Base-by-base conservation (phyloP, 2,797 vertebrate genomes). In the Bradypodion ventrale region DNA sequence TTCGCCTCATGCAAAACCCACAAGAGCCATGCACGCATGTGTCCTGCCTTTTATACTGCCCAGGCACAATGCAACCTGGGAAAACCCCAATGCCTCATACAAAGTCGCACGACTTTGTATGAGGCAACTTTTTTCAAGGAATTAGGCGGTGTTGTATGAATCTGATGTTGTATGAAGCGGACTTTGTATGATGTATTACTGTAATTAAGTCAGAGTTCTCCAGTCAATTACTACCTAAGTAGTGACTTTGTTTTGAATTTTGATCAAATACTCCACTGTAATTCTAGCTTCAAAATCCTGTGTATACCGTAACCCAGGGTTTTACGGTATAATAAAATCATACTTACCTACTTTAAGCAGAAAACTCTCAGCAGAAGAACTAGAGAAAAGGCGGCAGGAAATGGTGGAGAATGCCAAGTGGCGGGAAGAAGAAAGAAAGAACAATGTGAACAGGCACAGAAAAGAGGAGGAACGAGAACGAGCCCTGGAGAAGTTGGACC, bases 321-420 rank as follows among this genome's bases (percentile, higher is more conserved):
- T n/a, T n/a, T n/a, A n/a, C n/a, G n/a, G n/a, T n/a, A n/a, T n/a
- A n/a, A n/a, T 80, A 32, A 63, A 81, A 37, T 25, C 32, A 6
- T n/a, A 32, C 44, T 40, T n/a, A 59, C 15, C 27, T 82, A 3
- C 46, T 62, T 46, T 37, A 70, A 83, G 84, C 77, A 99, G 98
- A 68, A 97, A 97, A 59, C 93, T 99, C 25, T 97, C 98, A 0
- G 88, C 96, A 0, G 97, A 98, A 65, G 98, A 99, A 32, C 95
- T 98, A 42, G 98, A 98, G 89, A 89, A 87, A 2, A 97, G 94
- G 80, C 95, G 98, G 73, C 93, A 89, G 76, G 97, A 98, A 86
- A 99, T 99, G 98, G 97, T 98, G 96, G 96, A 97, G 29, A 96
- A 97, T 2, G 97, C 98, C 82, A 97, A 96, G 92, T 96, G 97